Conservation (phyloP, 2,797 vertebrate genomes). For the Danio albolineatus region DNA sequence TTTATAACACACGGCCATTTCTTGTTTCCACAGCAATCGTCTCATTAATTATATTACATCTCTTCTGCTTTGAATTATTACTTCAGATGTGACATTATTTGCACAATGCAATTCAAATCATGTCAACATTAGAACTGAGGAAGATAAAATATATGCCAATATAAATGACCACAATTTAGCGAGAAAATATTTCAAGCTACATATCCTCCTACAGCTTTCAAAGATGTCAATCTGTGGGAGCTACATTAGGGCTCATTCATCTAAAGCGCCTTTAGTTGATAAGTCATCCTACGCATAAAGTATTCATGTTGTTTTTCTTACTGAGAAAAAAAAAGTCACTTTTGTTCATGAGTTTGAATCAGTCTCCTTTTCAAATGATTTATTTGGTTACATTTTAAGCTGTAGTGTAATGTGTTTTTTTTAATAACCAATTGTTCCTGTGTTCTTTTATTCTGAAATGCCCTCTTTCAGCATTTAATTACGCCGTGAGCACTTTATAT, state of each 20-base stretch:
- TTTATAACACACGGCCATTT: conserved; percentile 7
- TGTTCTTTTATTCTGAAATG: conserved; percentile 1
- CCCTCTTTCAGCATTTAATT: conserved; percentile 8
- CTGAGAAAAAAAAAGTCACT: not conserved
- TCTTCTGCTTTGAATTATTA: conserved; percentile 46
- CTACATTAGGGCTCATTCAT: conserved; percentile 18
- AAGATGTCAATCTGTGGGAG: not conserved
- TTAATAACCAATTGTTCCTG: not conserved
- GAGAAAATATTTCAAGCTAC: conserved; percentile 11
- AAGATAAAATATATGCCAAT: conserved; percentile 16
- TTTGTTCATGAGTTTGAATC: conserved; percentile 12
- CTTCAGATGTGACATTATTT: conserved; percentile 43
- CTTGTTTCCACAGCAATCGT: conserved; percentile 42
- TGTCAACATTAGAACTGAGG: conserved; percentile 38
- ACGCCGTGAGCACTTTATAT: conserved; percentile 29
- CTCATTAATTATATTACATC: conserved; percentile 41
- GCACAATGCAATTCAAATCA: conserved; percentile 24
- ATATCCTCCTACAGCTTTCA: not conserved
- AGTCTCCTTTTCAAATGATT: not conserved
- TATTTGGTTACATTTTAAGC: not conserved
- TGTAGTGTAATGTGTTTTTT: not conserved
- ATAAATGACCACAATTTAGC: conserved; percentile 15
- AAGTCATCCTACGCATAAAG: not conserved
- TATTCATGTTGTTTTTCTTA: not conserved
- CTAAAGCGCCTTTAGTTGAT: conserved; percentile 17